These are phyloP conservation scores for Pristionchus fissidentatus DNA, from an alignment of 2,888 invertebrate species.

Conservation along the genomic window DNA sequence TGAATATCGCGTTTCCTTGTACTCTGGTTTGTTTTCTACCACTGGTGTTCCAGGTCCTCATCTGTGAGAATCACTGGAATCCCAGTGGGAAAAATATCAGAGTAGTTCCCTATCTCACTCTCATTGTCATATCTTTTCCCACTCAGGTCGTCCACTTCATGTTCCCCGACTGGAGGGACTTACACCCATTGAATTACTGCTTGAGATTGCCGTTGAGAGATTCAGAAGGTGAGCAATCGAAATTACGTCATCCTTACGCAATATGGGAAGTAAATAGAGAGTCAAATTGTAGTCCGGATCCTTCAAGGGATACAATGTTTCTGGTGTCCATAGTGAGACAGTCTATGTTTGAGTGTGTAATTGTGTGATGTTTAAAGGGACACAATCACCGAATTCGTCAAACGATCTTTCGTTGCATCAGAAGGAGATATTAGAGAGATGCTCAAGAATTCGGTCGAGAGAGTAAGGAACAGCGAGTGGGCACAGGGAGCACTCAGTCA, in stretches of 20 bases:
- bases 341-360: not conserved
- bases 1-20: too few species aligned
- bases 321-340: not conserved
- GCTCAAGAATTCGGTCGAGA: not conserved
- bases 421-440: slow-evolving; percentile 5
- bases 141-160: slow-evolving; percentile 8
- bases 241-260: not conserved
- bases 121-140: not conserved
- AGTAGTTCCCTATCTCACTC: too few species aligned
- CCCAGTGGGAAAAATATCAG: too few species aligned
- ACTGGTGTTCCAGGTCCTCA: too few species aligned
- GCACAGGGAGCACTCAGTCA: not conserved
- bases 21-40: too few species aligned
- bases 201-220: slow-evolving; percentile 43
- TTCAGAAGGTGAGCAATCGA: slow-evolving; percentile 18
- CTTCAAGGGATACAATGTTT: too few species aligned
- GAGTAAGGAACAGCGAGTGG: not conserved
- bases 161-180: slow-evolving; percentile 43
- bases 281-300: too few species aligned
- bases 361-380: not conserved
- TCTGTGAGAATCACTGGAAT: too few species aligned
- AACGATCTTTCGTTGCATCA: not conserved
- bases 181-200: slow-evolving; percentile 17
- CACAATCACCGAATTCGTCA: not conserved
- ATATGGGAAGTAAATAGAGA: not conserved